A percentile compares a stretch with the other conserved stretches of the same genome.
Evolutionary conservation across 2,113 vertebrate species (phyloP).

Genomic region (Xenus cinereus): DNA sequence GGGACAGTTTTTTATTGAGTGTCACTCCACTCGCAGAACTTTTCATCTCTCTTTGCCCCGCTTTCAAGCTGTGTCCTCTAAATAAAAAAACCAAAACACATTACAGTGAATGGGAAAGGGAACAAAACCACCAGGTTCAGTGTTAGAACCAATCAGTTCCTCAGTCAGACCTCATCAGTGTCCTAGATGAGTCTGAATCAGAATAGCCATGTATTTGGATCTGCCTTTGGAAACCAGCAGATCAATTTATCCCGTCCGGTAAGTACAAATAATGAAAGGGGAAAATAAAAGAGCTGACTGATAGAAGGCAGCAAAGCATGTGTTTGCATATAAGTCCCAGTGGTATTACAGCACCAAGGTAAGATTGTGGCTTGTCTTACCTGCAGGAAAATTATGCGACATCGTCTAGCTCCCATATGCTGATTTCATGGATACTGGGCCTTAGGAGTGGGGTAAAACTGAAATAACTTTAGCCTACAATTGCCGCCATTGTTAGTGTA

Average conservation of each 20-base stretch:
- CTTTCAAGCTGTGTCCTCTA: not conserved
- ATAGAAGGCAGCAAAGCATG: not conserved
- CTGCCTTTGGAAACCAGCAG: not conserved
- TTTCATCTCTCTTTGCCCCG: not conserved
- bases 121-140: not conserved
- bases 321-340: not conserved
- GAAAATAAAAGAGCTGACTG: not conserved
- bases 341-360: not conserved
- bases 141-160: not conserved
- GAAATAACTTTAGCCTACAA: not conserved
- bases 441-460: not conserved
- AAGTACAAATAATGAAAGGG: not conserved
- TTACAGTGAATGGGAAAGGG: not conserved
- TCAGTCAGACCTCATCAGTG: not conserved
- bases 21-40: not conserved
- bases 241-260: not conserved
- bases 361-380: not conserved
- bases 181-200: not conserved
- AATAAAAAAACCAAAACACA: not conserved
- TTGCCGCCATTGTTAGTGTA: rapidly evolving
- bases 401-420: not conserved
- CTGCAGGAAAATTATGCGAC: not conserved
- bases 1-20: not conserved
- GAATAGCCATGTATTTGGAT: not conserved
- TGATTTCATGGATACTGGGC: not conserved